phyloP scores from a whole-genome alignment of 2,113 vertebrate genomes.

The Anoura caudifer region DNA sequence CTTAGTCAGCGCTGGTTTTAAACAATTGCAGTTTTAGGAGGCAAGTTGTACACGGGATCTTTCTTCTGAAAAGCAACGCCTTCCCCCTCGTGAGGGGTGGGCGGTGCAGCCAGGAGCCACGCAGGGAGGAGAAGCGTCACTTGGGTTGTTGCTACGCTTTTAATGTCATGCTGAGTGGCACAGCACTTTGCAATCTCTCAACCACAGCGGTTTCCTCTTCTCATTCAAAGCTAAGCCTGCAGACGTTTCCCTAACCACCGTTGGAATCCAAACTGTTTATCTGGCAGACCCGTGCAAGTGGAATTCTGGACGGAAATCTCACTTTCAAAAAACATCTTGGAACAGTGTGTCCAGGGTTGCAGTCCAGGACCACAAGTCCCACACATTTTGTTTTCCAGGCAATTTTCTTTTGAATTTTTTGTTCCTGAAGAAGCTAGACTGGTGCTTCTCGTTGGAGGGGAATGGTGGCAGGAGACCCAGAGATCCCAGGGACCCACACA shows the following conservation, averaged over 20 bases:
- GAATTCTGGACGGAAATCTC: constrained; percentile 59
- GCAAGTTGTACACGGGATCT: background rate
- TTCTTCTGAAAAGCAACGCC: background rate
- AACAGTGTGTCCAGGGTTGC: constrained; percentile 21
- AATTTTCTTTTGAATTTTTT: background rate
- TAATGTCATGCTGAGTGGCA: too few relatives aligned
- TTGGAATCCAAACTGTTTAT: constrained; percentile 39
- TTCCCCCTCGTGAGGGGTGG: rapidly evolving
- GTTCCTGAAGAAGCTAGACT: background rate
- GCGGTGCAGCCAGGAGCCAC: background rate
- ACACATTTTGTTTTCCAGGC: background rate
- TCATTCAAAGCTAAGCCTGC: background rate
- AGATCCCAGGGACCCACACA: background rate
- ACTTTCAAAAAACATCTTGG: constrained; percentile 34
- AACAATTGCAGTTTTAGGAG: background rate
- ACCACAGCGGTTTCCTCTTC: constrained; percentile 54
- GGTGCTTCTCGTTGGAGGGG: background rate
- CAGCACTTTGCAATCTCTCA: background rate
- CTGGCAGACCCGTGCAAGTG: background rate
- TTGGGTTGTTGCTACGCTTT: background rate
- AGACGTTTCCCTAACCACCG: background rate
- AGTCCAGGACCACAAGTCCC: background rate
- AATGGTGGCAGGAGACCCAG: background rate
- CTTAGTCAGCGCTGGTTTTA: background rate
- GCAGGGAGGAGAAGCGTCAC: background rate